Evolutionary conservation across 2,797 vertebrate genomes (phyloP), one percentile per base, ranked within the genome.

Genomic region (Macropodus opercularis): DNA sequence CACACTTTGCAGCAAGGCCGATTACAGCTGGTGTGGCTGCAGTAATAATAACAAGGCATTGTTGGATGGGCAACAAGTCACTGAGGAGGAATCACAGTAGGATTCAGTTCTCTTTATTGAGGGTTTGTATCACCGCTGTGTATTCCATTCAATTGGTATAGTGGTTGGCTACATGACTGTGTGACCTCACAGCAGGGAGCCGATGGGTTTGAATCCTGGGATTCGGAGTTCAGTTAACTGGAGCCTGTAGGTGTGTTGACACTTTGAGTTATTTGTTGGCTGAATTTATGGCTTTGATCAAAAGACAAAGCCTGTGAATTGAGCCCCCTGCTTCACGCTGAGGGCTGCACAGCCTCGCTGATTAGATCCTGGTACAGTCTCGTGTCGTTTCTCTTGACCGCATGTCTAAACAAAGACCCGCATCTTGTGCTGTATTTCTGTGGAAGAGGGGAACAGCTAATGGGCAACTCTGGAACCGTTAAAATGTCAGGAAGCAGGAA

Each of bases 401-500:
- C 24, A 18, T 48, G 36, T 57, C 50, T 55, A 63, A 63, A 54
- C 23, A 57, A 31, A 54, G 17, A 44, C 13, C 4, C 21, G 40
- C 27, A 18, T 27, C 24, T 3, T 43, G 58, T 17, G 24, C 29
- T 55, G 56, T 22, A 18, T 40, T 31, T 57, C 26, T 36, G 51
- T 48, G 26, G 36, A 31, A 27, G 38, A 21, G 13, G 5, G 22
- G 26, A 60, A 13, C 55, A 38, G 36, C 29, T 68, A 67, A 50
- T 40, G 19, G 63, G 43, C 6, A 47, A 74, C 36, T 71, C 31
- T 50, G 68, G 41, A 73, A 26, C 49, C 38, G 73, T 6, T 48
- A 55, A 88, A 84, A 80, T 66, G 77, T 83, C 79, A 74, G 35
- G 59, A 77, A 44, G 59, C 62, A 63, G 57, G 29, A 62, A 44